These are phyloP conservation scores for Pangasius macronema DNA, from an alignment of 2,797 vertebrate species.

Conservation along the genomic window DNA sequence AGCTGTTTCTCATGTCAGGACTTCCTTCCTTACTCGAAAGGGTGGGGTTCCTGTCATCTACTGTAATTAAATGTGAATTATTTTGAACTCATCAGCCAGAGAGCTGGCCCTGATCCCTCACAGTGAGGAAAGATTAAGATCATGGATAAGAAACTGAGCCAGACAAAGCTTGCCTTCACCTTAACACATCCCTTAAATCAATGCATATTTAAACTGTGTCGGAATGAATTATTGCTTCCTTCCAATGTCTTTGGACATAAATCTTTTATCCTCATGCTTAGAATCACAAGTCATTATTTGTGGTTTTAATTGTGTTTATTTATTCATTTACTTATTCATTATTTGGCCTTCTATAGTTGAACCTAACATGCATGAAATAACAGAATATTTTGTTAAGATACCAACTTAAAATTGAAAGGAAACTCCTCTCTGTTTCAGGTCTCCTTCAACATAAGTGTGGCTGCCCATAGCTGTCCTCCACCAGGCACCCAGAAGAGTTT, in stretches of 20 bases:
- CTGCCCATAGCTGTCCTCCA: conserved; percentile 83
- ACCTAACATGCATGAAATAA: not conserved
- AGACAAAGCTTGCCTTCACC: not conserved
- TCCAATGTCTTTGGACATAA: not conserved
- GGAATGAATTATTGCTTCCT: conserved; percentile 5
- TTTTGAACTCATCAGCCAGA: conserved; percentile 1
- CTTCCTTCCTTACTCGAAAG: conserved; percentile 66
- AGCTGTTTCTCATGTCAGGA: conserved; percentile 42
- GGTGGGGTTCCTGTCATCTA: conserved; percentile 56
- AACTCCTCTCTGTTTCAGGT: conserved; percentile 72
- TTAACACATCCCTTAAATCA: not conserved
- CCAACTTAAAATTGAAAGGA: not conserved
- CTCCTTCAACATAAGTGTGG: conserved; percentile 88
- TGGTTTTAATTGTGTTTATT: not conserved
- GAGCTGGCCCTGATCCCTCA: not conserved
- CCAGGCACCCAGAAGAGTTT: conserved; percentile 73
- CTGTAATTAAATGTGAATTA: conserved; percentile 47
- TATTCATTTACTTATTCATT: not conserved
- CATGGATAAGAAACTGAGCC: conserved; percentile 37
- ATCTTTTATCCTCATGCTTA: not conserved
- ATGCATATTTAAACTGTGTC: not conserved
- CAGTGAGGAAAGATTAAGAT: conserved; percentile 31
- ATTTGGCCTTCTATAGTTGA: not conserved
- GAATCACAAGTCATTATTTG: too few species aligned
- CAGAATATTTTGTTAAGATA: not conserved